These are phyloP conservation scores for Sebastes hubbsi DNA, from an alignment of 2,797 vertebrate genomes.

Conservation along the genomic window DNA sequence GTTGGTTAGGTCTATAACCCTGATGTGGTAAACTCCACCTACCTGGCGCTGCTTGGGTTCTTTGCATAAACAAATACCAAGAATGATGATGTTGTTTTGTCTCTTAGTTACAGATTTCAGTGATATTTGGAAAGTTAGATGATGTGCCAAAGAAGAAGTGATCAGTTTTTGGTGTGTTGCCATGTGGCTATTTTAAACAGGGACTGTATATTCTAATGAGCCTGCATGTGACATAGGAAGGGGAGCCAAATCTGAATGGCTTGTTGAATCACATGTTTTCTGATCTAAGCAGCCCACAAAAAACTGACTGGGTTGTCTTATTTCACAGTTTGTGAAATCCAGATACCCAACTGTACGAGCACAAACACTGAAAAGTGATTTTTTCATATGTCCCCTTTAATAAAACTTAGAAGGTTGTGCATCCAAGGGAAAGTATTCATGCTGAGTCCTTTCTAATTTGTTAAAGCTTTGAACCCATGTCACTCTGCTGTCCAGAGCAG, in stretches of 20 bases:
- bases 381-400: too few relatives aligned
- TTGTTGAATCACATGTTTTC: too few relatives aligned
- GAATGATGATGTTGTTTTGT: neutral
- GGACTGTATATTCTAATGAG: too few relatives aligned
- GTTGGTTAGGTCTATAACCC: neutral
- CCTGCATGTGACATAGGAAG: too few relatives aligned
- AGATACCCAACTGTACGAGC: too few relatives aligned
- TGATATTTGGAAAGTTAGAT: neutral
- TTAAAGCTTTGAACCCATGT: neutral
- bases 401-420: too few relatives aligned
- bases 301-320: too few relatives aligned
- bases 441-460: neutral
- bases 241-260: too few relatives aligned
- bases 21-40: neutral
- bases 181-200: neutral
- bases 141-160: neutral
- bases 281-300: accelerated
- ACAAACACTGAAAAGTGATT: too few relatives aligned
- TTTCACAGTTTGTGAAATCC: too few relatives aligned
- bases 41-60: neutral
- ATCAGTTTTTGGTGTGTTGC: neutral
- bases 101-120: neutral
- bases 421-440: too few relatives aligned
- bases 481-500: neutral
- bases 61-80: neutral